phyloP scores from a whole-genome alignment of 2,113 vertebrate species.

The Tragelaphus strepsiceros region DNA sequence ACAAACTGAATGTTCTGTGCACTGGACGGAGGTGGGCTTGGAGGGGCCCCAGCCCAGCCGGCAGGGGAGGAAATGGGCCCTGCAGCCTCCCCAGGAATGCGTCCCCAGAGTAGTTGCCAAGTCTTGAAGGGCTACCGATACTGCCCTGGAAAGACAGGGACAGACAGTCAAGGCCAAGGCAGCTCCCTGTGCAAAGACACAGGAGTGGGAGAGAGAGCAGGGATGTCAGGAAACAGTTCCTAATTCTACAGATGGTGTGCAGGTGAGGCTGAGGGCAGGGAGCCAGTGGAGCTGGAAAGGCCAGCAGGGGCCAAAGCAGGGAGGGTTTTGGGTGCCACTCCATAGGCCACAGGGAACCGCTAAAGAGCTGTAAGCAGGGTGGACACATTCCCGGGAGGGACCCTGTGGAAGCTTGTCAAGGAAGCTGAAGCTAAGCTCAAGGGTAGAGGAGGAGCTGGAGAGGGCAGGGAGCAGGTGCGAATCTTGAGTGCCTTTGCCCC shows the following conservation, averaged over 20 bases:
- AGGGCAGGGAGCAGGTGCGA: neutral
- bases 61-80: neutral
- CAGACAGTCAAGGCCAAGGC: neutral
- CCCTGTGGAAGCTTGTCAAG: neutral
- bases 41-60: neutral
- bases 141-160: neutral
- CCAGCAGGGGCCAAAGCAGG: fast-evolving
- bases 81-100: neutral
- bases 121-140: neutral
- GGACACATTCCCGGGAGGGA: neutral
- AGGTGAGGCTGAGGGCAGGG: fast-evolving
- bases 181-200: neutral
- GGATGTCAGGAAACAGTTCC: neutral
- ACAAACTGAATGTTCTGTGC: neutral
- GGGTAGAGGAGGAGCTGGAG: neutral
- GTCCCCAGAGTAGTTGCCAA: fast-evolving
- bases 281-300: neutral
- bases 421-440: neutral
- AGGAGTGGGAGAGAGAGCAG: neutral
- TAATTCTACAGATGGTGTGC: too few relatives aligned
- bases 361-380: neutral
- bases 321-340: neutral
- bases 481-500: neutral
- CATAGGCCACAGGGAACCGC: neutral
- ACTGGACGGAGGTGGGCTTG: fast-evolving